Conservation (phyloP, 2,888 invertebrate species). For the Drosophila vallismaia region DNA sequence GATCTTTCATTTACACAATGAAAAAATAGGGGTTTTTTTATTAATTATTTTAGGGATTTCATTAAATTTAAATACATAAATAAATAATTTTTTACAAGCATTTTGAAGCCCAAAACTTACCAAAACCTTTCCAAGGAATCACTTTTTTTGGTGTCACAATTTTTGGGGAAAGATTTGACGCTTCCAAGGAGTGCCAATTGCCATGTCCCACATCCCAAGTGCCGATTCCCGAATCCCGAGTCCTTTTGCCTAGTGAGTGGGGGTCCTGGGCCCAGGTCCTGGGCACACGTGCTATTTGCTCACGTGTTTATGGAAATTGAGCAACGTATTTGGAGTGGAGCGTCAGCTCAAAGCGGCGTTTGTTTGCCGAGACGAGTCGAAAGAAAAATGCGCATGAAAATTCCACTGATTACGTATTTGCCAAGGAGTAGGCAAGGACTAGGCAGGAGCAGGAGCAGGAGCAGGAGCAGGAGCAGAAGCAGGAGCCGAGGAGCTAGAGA, state of each 20-base stretch:
- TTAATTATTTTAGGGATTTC: too few species aligned
- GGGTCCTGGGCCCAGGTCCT: background rate
- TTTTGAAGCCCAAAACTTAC: background rate
- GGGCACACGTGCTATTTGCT: constrained; percentile 79
- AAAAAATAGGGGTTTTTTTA: too few species aligned
- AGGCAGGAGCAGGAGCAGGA: background rate
- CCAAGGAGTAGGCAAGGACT: constrained; percentile 29
- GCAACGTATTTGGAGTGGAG: constrained; percentile 73
- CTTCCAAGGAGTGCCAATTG: background rate
- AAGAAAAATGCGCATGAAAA: constrained; percentile 73
- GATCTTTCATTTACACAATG: too few species aligned
- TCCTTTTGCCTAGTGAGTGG: background rate
- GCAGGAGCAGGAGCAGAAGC: constrained; percentile 3
- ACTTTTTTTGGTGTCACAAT: background rate
- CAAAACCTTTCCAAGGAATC: background rate
- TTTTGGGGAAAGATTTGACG: background rate
- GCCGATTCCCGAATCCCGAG: background rate
- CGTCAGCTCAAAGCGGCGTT: constrained; percentile 61
- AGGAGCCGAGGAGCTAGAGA: background rate
- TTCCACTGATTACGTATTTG: constrained; percentile 76
- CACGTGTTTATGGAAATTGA: constrained; percentile 81
- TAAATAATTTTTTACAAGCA: background rate
- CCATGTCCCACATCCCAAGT: background rate
- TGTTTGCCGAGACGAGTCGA: constrained; percentile 52
- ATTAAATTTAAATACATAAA: too few species aligned